A percentile compares a stretch with the other conserved stretches of the same genome.
Evolutionary conservation across 2,113 vertebrate genomes (phyloP).

Genomic region (Vicugna pacos): DNA sequence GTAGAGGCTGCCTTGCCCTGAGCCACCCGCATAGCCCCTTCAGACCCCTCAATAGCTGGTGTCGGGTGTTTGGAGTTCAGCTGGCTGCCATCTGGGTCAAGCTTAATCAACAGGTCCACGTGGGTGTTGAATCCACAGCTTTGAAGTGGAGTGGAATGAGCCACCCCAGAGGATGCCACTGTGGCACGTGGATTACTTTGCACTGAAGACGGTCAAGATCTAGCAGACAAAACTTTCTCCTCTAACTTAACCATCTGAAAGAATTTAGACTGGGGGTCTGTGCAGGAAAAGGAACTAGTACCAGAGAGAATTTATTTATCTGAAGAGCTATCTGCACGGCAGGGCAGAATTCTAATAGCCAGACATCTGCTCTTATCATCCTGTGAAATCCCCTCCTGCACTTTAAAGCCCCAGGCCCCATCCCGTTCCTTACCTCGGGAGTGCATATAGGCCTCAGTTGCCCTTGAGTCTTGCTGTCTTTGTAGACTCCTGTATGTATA

Average conservation of each 20-base stretch:
- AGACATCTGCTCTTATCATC: neutral
- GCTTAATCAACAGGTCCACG: rapidly evolving
- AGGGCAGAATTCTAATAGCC: neutral
- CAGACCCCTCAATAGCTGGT: neutral
- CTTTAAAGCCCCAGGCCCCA: neutral
- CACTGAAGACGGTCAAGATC: neutral
- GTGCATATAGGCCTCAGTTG: neutral
- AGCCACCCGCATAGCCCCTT: neutral
- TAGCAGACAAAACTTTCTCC: neutral
- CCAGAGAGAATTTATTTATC: neutral
- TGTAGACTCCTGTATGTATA: too few relatives aligned
- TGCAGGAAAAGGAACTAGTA: neutral
- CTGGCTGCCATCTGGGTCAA: neutral
- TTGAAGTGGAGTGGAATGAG: neutral
- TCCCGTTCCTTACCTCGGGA: neutral
- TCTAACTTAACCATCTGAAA: neutral
- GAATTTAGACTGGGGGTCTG: neutral
- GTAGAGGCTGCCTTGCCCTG: neutral
- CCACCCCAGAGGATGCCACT: neutral
- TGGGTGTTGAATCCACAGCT: neutral
- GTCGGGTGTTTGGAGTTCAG: neutral
- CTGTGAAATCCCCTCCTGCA: neutral
- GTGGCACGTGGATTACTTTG: neutral
- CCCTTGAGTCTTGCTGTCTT: neutral
- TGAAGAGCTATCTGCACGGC: neutral